phyloP scores from a whole-genome alignment of 2,113 vertebrate genomes.

The Nibea albiflora region DNA sequence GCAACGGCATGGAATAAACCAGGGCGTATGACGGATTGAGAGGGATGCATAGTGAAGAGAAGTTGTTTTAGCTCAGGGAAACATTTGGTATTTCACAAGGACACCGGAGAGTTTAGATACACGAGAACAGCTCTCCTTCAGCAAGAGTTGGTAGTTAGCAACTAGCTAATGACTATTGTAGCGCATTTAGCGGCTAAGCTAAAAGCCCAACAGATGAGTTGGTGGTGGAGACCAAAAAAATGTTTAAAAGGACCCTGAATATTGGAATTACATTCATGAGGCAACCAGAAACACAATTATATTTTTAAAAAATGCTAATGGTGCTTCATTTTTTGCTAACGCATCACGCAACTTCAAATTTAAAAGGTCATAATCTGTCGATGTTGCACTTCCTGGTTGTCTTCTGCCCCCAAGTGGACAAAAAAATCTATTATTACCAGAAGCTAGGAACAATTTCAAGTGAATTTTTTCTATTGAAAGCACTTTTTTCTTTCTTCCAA shows the following conservation, averaged over 20 bases:
- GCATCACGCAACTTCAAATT: no score
- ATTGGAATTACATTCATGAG: background rate
- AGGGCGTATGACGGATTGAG: constrained; percentile 1
- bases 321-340: background rate
- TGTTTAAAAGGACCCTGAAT: background rate
- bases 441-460: no score
- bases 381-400: background rate
- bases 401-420: background rate
- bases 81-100: background rate
- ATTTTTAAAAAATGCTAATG: background rate
- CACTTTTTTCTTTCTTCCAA: background rate
- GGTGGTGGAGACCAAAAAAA: background rate
- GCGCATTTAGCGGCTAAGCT: background rate
- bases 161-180: background rate
- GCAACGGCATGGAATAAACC: constrained; percentile 19
- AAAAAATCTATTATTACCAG: background rate
- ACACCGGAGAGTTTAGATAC: background rate
- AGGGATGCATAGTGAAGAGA: constrained; percentile 2
- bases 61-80: constrained; percentile 10
- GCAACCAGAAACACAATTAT: background rate
- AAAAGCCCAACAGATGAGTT: background rate
- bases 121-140: no score
- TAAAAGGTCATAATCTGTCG: background rate
- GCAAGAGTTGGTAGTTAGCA: background rate
- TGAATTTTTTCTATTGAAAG: background rate